phyloP scores from a whole-genome alignment of 1,140 invertebrate species.

The Papilio xuthus region DNA sequence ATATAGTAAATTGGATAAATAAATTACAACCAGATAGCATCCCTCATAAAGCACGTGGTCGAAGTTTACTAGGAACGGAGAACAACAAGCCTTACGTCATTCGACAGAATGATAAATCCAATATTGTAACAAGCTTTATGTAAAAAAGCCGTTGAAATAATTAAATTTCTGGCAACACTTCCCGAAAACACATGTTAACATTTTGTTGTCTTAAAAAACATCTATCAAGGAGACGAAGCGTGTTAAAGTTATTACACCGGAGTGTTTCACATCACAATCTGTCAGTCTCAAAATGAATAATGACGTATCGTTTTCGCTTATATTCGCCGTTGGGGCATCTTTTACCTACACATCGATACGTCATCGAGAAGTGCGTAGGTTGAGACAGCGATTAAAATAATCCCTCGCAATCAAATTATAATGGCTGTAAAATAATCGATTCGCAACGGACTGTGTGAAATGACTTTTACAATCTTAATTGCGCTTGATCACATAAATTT shows the following conservation, averaged over 20 bases:
- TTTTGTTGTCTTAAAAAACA: slow-evolving; percentile 59
- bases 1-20: too few species aligned
- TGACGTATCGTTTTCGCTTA: slow-evolving; percentile 66
- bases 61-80: too few species aligned
- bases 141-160: slow-evolving; percentile 44
- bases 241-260: slow-evolving; percentile 68
- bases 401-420: slow-evolving; percentile 54
- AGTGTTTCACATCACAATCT: slow-evolving; percentile 73
- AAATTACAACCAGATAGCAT: too few species aligned
- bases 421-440: slow-evolving; percentile 50
- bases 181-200: slow-evolving; percentile 52
- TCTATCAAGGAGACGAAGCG: slow-evolving; percentile 54
- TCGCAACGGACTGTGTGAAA: slow-evolving; percentile 41
- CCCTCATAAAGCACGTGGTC: too few species aligned
- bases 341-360: slow-evolving; percentile 52
- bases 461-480: slow-evolving; percentile 39
- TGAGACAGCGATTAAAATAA: slow-evolving; percentile 47
- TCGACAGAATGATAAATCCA: slow-evolving; percentile 27
- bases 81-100: slow-evolving; percentile 28
- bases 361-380: slow-evolving; percentile 51
- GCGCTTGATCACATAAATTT: slow-evolving; percentile 26
- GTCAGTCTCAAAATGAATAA: slow-evolving; percentile 72
- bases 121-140: not conserved
- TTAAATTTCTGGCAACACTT: slow-evolving; percentile 40
- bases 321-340: slow-evolving; percentile 57